Evolutionary conservation across 2,113 vertebrate genomes (phyloP).

Genomic region (Anser brachyrhynchus): DNA sequence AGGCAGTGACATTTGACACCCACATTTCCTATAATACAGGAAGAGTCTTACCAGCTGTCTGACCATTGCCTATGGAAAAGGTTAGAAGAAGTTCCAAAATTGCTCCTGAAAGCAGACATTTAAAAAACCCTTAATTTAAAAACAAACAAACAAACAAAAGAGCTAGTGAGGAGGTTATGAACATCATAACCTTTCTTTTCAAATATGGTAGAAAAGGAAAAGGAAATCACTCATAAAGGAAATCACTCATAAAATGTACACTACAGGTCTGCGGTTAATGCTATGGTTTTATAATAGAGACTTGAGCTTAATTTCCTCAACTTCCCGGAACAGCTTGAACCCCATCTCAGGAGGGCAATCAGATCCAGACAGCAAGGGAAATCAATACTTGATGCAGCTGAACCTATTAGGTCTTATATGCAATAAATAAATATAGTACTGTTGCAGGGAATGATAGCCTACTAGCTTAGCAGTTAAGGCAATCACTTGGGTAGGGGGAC

Average conservation of each 20-base stretch:
- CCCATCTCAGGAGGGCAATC: not conserved
- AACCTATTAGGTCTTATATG: not conserved
- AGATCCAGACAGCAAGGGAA: fast-evolving
- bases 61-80: not conserved
- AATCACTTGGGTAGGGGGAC: not conserved
- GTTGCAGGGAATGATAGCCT: not conserved
- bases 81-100: not conserved
- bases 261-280: not conserved
- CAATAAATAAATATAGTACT: not conserved
- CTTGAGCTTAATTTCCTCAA: not conserved
- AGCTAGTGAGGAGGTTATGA: not conserved
- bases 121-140: not conserved
- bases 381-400: not conserved
- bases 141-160: not conserved
- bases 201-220: not conserved
- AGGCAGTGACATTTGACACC: not conserved
- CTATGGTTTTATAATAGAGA: not conserved
- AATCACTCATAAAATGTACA: not conserved
- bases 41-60: not conserved
- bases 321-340: not conserved
- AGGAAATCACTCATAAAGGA: not conserved
- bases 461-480: not conserved
- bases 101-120: not conserved
- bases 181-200: not conserved
- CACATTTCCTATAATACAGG: not conserved